A percentile compares a stretch with the other conserved stretches of the same genome.
Conservation (phyloP, 1,140 invertebrate species). For the Atta texana region DNA sequence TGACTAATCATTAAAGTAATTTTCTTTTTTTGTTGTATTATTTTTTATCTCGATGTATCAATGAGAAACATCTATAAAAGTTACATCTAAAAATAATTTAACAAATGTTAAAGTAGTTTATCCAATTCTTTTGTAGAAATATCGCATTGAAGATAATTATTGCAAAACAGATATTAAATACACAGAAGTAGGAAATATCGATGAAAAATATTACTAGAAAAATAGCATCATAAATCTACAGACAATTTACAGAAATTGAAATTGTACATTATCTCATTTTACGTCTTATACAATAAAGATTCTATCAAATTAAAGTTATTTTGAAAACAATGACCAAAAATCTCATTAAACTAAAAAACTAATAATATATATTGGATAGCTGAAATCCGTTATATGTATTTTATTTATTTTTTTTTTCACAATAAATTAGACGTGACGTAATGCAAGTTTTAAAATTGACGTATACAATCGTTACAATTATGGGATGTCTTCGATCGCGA, state of each 20-base stretch:
- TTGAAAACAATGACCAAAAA: neutral
- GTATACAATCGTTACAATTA: slow-evolving; percentile 5
- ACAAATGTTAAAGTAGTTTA: too few relatives aligned
- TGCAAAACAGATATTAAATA: too few relatives aligned
- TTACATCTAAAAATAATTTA: too few relatives aligned
- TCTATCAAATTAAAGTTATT: neutral
- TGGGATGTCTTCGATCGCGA: slow-evolving; percentile 35
- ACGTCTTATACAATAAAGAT: neutral
- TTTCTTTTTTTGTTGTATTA: too few relatives aligned
- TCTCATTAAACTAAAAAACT: too few relatives aligned
- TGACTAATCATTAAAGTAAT: too few relatives aligned
- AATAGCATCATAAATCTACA: neutral
- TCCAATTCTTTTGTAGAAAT: too few relatives aligned
- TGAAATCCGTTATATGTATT: neutral
- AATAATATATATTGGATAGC: neutral
- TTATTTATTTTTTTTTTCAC: neutral
- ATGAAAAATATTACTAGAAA: neutral
- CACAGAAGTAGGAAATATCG: neutral
- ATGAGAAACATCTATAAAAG: too few relatives aligned
- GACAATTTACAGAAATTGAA: neutral
- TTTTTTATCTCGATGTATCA: too few relatives aligned
- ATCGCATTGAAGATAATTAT: neutral
- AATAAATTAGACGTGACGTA: neutral
- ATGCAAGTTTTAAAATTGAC: slow-evolving; percentile 42
- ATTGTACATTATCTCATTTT: neutral